These are phyloP conservation scores for Aurelia aurita DNA, from an alignment of 30 jellyfish, hydroid and myxozoan genomes.

Conservation along the genomic window DNA sequence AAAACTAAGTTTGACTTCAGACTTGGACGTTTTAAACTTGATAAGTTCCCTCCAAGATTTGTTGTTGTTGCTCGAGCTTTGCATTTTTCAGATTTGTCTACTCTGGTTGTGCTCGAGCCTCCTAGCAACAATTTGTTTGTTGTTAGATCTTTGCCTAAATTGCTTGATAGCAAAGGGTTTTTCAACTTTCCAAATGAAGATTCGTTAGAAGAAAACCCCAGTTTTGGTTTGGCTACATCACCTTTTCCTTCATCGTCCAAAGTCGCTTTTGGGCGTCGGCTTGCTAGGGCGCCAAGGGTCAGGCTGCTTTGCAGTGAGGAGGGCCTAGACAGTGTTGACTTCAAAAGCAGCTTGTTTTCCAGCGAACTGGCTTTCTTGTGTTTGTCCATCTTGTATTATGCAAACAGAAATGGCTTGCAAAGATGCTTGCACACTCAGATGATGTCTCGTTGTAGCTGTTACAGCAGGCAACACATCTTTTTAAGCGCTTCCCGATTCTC, in stretches of 20 bases:
- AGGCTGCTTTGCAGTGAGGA: conserved; percentile 3
- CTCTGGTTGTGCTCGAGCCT: background rate
- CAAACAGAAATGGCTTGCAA: background rate
- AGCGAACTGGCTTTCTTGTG: background rate
- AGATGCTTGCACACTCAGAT: too few relatives aligned
- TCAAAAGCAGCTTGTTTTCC: conserved; percentile 35
- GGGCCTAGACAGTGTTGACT: background rate
- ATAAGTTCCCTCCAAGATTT: background rate
- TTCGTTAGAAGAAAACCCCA: too few relatives aligned
- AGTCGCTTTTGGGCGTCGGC: too few relatives aligned
- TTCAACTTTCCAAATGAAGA: background rate
- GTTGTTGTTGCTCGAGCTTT: background rate
- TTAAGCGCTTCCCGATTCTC: too few relatives aligned
- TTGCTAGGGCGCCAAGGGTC: background rate
- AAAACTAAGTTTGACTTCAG: too few relatives aligned
- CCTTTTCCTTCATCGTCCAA: too few relatives aligned
- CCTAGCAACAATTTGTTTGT: conserved; percentile 9
- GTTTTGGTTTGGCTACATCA: too few relatives aligned
- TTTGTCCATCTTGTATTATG: background rate
- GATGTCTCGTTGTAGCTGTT: too few relatives aligned
- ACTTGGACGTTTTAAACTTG: too few relatives aligned
- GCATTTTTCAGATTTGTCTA: background rate
- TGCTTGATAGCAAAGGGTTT: conserved; percentile 15
- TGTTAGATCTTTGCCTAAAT: conserved; percentile 25
- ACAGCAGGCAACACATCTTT: too few relatives aligned